Conservation (phyloP, 2,797 vertebrate genomes). For the Podargus strigoides region DNA sequence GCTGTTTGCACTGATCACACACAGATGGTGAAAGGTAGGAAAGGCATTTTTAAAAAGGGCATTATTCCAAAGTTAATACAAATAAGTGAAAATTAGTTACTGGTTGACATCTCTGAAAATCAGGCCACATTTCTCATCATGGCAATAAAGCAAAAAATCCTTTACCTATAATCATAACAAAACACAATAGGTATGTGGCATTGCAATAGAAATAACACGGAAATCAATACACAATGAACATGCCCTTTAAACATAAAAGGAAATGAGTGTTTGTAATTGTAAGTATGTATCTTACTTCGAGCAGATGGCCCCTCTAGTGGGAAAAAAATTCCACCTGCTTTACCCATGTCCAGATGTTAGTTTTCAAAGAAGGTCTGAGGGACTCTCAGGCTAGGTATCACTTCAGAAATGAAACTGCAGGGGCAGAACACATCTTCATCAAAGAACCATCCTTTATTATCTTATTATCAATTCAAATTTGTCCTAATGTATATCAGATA, state of each 20-base stretch:
- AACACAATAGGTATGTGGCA: rapidly evolving
- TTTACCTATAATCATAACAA: background rate
- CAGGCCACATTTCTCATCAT: background rate
- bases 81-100: background rate
- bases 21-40: rapidly evolving
- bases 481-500: background rate
- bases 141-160: background rate
- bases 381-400: background rate
- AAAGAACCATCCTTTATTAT: background rate
- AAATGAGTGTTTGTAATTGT: background rate
- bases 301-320: background rate
- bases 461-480: background rate
- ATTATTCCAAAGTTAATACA: background rate
- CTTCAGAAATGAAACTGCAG: background rate
- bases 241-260: background rate
- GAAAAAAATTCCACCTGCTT: background rate
- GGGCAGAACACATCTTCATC: background rate
- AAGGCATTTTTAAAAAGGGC: background rate
- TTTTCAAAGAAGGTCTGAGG: background rate
- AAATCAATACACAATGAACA: background rate
- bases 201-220: background rate
- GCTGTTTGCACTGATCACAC: too few relatives aligned
- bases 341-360: rapidly evolving
- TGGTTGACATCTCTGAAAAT: background rate
- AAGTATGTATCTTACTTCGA: background rate